Conservation (phyloP, 2,113 vertebrate species). For the Cynocephalus volans region DNA sequence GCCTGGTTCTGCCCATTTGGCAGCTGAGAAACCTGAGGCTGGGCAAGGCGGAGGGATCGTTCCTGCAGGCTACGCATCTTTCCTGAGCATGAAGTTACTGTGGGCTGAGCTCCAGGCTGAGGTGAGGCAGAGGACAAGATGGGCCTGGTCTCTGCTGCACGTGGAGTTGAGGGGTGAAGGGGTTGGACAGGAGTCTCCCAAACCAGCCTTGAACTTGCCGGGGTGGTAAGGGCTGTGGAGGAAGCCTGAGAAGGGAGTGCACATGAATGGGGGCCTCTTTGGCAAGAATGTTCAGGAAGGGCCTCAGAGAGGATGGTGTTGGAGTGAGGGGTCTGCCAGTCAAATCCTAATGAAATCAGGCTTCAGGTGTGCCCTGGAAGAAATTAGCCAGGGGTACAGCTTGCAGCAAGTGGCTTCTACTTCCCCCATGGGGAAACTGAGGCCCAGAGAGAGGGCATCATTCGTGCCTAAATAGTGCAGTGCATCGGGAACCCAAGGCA, state of each 20-base stretch:
- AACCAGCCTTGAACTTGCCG: not conserved
- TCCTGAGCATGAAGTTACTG: not conserved
- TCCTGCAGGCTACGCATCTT: not conserved
- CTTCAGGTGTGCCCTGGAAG: not conserved
- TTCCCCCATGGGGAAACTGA: not conserved
- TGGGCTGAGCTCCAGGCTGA: not conserved
- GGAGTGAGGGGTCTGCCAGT: not conserved
- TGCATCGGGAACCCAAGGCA: not conserved
- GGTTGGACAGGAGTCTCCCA: no score
- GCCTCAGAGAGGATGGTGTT: no score
- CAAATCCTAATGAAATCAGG: not conserved
- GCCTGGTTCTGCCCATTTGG: not conserved
- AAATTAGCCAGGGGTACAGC: not conserved
- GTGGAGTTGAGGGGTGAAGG: accelerated
- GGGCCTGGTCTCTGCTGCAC: not conserved
- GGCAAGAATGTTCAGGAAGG: no score
- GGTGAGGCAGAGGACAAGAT: not conserved
- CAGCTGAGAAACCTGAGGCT: not conserved
- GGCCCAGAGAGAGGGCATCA: not conserved
- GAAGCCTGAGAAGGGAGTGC: not conserved
- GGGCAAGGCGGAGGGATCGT: not conserved
- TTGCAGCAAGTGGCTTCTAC: not conserved
- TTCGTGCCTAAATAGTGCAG: not conserved
- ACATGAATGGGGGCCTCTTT: accelerated
- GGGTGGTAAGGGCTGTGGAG: no score